phyloP scores from a whole-genome alignment of 2,797 vertebrate genomes.

The Cottoperca gobio region DNA sequence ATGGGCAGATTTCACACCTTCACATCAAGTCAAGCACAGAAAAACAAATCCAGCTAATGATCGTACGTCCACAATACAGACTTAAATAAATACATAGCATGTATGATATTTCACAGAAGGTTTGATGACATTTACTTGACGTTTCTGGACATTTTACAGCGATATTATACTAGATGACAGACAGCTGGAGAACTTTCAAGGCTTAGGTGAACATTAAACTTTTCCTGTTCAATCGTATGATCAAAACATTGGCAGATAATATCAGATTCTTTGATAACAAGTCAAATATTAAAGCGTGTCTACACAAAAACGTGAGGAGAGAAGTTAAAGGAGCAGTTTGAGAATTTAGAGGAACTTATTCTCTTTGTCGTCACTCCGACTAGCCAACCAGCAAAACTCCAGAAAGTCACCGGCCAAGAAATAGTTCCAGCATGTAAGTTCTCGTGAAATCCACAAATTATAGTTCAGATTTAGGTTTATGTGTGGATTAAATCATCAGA shows the following conservation, averaged over 20 bases:
- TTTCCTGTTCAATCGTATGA: background rate
- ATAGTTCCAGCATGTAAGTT: background rate
- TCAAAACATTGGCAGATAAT: background rate
- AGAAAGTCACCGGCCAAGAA: background rate
- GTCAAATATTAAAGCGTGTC: background rate
- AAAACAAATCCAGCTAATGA: background rate
- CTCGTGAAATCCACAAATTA: background rate
- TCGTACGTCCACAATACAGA: background rate
- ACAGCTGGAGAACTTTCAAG: background rate
- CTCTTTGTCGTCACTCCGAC: background rate
- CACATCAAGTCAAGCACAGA: constrained; percentile 1
- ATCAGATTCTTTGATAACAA: background rate
- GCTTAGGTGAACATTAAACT: background rate
- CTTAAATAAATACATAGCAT: background rate
- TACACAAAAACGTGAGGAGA: too few species aligned
- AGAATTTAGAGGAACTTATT: background rate
- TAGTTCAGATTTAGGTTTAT: background rate
- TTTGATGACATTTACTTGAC: constrained; percentile 1
- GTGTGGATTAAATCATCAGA: background rate
- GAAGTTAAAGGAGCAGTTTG: too few species aligned
- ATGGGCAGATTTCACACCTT: constrained; percentile 5
- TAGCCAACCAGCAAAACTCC: background rate
- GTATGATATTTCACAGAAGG: background rate
- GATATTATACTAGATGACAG: background rate
- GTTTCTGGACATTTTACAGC: background rate